Evolutionary conservation across 2,888 invertebrate species (phyloP), one percentile per base, ranked within the genome.

Genomic region (Lagria hirta): DNA sequence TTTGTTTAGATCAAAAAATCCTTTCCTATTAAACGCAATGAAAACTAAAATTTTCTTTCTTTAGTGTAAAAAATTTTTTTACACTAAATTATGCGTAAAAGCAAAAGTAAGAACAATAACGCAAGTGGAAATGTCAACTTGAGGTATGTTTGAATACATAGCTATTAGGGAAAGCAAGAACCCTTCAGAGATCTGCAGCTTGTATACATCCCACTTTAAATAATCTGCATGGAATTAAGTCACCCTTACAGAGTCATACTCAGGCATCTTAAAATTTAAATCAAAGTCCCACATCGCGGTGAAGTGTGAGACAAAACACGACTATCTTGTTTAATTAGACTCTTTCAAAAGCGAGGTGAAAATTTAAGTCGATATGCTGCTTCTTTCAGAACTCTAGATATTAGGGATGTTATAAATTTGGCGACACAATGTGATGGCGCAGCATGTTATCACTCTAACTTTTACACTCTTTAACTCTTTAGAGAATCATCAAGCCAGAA

Each of bases 391-490:
- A 37, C 28, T 37, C n/a, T 28, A 20, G 21, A 27, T 37, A 28
- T 37, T 37, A 30, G 11, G 20, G 38, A 53, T 51, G 61, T 62
- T 61, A 60, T 67, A 64, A 63, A 65, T 64, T 56, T 57, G 49
- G 48, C 52, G 54, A 49, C 60, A 63, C 60, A 65, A 65, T 63
- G 58, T 58, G 60, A 57, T 61, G 58, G 56, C 54, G 46, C 52
- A 56, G 55, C 55, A 52, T 60, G 65, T 63, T 64, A 66, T 65
- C 65, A 62, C 63, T 64, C 63, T 61, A 68, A 68, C 65, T 67
- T 70, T 68, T 64, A 64, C 65, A 64, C 64, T 65, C 64, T 66
- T 66, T 67, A 67, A 65, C 66, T 66, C 68, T 68, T 68, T 65
- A 64, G 66, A 66, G 66, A 65, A 65, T 62, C 68, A 68, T 69